These are phyloP conservation scores for Spheniscus humboldti DNA, from an alignment of 2,797 vertebrate genomes.

Conservation along the genomic window DNA sequence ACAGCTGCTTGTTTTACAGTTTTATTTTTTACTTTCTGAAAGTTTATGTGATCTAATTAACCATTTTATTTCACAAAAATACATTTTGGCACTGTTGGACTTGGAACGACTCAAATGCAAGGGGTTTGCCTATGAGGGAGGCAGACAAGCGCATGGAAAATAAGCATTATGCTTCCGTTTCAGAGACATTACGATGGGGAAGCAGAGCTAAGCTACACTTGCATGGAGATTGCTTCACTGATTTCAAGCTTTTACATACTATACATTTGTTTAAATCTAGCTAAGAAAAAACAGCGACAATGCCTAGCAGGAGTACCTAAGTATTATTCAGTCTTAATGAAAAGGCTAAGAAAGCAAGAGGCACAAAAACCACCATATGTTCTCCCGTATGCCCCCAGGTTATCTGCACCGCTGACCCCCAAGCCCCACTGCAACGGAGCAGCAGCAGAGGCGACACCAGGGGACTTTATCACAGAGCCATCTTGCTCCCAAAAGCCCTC, in stretches of 20 bases:
- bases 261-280: background rate
- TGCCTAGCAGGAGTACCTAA: background rate
- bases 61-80: conserved; percentile 57
- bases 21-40: conserved; percentile 57
- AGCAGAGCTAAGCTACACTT: background rate
- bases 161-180: background rate
- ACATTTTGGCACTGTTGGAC: conserved; percentile 12
- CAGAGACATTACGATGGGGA: background rate
- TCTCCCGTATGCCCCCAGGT: rapidly evolving
- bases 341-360: background rate
- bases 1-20: conserved; percentile 61
- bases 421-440: rapidly evolving
- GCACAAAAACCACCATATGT: rapidly evolving
- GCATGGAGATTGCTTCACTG: background rate
- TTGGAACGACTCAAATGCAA: background rate
- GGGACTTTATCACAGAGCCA: background rate
- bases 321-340: background rate
- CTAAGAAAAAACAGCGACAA: background rate
- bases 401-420: background rate
- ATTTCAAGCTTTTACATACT: background rate
- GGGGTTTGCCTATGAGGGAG: background rate
- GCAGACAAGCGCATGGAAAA: background rate
- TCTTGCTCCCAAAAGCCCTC: background rate
- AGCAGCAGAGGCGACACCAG: rapidly evolving
- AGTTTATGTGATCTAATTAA: conserved; percentile 59